These are phyloP conservation scores for Zeuzera pyrina DNA, from an alignment of 2,888 invertebrate species.

Conservation along the genomic window DNA sequence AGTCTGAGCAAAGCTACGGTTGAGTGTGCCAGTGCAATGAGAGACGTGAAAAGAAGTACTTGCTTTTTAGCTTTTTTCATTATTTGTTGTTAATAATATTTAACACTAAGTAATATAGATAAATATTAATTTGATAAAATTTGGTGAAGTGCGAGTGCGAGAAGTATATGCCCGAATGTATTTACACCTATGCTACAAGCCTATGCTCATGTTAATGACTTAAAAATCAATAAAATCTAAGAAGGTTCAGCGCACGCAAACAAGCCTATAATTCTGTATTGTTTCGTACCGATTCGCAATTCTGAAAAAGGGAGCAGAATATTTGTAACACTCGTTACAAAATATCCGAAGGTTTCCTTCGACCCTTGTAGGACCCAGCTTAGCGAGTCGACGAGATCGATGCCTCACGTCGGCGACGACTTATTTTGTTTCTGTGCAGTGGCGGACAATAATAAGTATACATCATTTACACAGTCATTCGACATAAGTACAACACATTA, in stretches of 20 bases:
- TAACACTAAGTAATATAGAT: no score
- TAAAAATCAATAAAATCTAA: slow-evolving; percentile 8
- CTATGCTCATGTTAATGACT: no score
- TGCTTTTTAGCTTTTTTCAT: no score
- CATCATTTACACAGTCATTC: slow-evolving; percentile 1
- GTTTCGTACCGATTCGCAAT: slow-evolving; percentile 23
- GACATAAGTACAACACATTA: slow-evolving; percentile 8
- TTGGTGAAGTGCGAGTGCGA: no score
- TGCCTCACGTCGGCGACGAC: slow-evolving; percentile 27
- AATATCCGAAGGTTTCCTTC: slow-evolving; percentile 40
- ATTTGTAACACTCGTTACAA: slow-evolving; percentile 41
- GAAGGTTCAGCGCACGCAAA: slow-evolving; percentile 6
- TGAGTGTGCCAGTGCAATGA: no score
- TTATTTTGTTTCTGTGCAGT: slow-evolving; percentile 31
- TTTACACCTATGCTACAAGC: no score
- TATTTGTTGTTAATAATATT: no score
- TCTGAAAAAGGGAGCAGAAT: slow-evolving; percentile 31
- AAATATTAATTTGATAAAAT: no score
- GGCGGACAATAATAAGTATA: slow-evolving; percentile 19
- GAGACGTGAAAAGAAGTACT: no score
- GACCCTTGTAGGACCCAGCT: slow-evolving; percentile 46
- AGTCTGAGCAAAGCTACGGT: no score
- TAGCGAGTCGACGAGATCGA: slow-evolving; percentile 44
- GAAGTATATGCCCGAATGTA: no score
- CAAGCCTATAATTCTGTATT: slow-evolving; percentile 20